Evolutionary conservation across 1,140 invertebrate species (phyloP).

Genomic region (Sipha flava): DNA sequence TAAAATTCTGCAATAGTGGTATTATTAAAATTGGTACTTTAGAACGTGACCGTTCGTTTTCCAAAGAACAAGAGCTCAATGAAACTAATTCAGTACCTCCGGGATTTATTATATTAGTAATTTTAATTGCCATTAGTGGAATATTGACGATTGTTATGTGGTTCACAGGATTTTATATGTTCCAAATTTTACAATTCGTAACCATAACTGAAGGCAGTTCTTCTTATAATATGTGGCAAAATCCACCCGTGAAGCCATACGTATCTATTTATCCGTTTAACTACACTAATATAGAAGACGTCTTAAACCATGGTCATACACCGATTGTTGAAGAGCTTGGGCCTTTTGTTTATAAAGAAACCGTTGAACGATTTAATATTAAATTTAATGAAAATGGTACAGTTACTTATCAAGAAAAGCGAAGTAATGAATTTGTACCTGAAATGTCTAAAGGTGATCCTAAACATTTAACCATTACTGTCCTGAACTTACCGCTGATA

Average conservation of each 20-base stretch:
- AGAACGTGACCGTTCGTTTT: neutral
- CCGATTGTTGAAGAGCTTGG: conserved; percentile 66
- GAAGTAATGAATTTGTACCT: conserved; percentile 54
- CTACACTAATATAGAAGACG: conserved; percentile 66
- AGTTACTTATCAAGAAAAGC: conserved; percentile 61
- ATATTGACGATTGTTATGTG: conserved; percentile 10
- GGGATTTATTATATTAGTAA: neutral
- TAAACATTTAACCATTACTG: conserved; percentile 51
- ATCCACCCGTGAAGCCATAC: conserved; percentile 58
- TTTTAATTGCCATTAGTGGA: conserved; percentile 4
- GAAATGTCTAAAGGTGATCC: conserved; percentile 61
- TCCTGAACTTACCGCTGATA: conserved; percentile 70
- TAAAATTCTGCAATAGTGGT: conserved; percentile 7
- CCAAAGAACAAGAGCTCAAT: neutral
- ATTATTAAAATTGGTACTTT: conserved; percentile 1
- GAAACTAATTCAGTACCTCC: neutral
- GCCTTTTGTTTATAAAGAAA: conserved; percentile 68
- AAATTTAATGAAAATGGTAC: conserved; percentile 67
- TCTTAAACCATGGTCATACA: conserved; percentile 54
- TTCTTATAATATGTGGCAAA: conserved; percentile 55
- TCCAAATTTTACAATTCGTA: conserved; percentile 20
- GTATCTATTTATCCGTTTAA: conserved; percentile 75
- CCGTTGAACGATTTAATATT: conserved; percentile 56
- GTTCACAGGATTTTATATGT: conserved; percentile 27
- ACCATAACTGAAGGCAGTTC: conserved; percentile 14